Evolutionary conservation across 2,888 invertebrate species (phyloP).

Genomic region (Sericinus montela): DNA sequence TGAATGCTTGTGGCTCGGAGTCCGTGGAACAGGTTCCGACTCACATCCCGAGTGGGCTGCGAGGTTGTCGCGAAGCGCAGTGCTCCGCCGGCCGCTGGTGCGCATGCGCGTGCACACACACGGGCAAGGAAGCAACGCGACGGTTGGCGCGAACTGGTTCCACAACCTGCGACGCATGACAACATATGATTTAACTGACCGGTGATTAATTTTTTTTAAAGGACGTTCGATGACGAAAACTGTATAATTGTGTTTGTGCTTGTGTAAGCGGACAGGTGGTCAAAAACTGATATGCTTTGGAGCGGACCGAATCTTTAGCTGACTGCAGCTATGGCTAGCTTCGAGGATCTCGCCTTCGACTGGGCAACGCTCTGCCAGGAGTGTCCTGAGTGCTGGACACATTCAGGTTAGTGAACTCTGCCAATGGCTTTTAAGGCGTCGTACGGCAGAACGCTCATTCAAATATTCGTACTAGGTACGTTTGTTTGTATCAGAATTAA

Average conservation of each 20-base stretch:
- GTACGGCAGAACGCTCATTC: background rate
- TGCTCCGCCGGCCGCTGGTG: constrained; percentile 61
- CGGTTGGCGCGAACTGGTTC: constrained; percentile 36
- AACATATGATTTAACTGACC: constrained; percentile 35
- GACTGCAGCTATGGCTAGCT: constrained; percentile 79
- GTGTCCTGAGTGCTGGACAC: constrained; percentile 81
- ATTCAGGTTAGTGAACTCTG: constrained; percentile 74
- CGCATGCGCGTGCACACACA: constrained; percentile 58
- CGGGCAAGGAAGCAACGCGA: constrained; percentile 35
- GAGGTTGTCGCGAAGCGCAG: constrained; percentile 65
- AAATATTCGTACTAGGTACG: background rate
- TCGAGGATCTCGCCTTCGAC: constrained; percentile 82
- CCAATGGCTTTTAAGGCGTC: constrained; percentile 1
- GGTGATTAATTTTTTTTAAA: constrained; percentile 21
- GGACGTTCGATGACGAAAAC: constrained; percentile 25
- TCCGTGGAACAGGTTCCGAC: constrained; percentile 65
- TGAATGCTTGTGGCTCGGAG: constrained; percentile 45
- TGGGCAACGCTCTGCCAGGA: constrained; percentile 82
- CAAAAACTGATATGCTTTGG: constrained; percentile 40
- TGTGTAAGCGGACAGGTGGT: constrained; percentile 36
- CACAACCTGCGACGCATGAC: constrained; percentile 33
- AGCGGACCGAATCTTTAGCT: constrained; percentile 45
- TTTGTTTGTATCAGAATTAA: too few relatives aligned
- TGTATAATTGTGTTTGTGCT: constrained; percentile 40
- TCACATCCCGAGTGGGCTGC: constrained; percentile 60